Percentiles rank a stretch among this genome's conserved stretches.
Conservation (phyloP, 2,797 vertebrate species). For the Siniperca undulata region DNA sequence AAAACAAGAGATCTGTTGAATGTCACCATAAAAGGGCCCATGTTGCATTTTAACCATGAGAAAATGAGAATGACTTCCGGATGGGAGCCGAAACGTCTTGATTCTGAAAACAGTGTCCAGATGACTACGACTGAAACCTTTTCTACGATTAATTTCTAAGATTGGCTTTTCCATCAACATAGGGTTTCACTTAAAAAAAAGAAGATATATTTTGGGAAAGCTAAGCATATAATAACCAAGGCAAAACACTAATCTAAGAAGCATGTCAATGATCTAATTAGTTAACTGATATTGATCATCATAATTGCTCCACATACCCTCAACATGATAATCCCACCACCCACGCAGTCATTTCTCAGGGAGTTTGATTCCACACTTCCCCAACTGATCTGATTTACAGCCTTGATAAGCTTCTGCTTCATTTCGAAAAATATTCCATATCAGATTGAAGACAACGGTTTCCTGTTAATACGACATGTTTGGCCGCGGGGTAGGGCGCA, state of each 20-base stretch:
- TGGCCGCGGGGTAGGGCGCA: background rate
- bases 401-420: slow-evolving; percentile 19
- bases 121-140: too few species aligned
- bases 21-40: too few species aligned
- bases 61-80: too few species aligned
- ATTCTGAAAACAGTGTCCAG: too few species aligned
- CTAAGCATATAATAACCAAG: background rate
- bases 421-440: background rate
- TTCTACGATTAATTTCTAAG: background rate
- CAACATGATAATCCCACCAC: background rate
- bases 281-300: slow-evolving; percentile 1
- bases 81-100: too few species aligned
- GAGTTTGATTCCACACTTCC: slow-evolving; percentile 30
- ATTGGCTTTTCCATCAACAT: background rate
- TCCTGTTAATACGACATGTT: background rate
- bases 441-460: background rate
- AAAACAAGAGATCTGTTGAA: too few species aligned
- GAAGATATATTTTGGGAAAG: background rate
- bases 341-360: slow-evolving; percentile 52
- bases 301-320: slow-evolving; percentile 4
- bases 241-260: background rate
- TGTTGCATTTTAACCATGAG: too few species aligned
- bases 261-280: background rate
- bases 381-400: slow-evolving; percentile 35
- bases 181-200: background rate